These are phyloP conservation scores for Bombus picipes DNA, from an alignment of 1,140 invertebrate species.

Conservation along the genomic window DNA sequence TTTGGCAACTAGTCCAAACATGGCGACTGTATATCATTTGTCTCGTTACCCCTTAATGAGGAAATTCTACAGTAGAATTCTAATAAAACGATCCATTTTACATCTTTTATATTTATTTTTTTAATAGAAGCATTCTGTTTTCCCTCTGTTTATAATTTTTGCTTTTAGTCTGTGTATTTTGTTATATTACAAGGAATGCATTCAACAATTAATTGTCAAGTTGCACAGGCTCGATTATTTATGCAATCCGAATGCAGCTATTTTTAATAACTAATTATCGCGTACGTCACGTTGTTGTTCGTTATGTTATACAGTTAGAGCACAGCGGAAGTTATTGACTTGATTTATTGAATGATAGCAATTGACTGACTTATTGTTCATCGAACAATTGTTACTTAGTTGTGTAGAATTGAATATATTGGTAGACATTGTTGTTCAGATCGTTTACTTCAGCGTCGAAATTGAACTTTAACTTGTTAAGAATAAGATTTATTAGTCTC, in stretches of 20 bases:
- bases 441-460: no score
- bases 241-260: background rate
- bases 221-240: background rate
- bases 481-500: background rate
- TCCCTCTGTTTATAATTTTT: background rate
- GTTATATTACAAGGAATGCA: background rate
- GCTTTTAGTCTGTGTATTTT: background rate
- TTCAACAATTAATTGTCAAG: background rate
- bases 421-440: no score
- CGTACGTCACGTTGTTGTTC: background rate
- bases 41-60: background rate
- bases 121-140: background rate
- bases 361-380: background rate
- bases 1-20: slow-evolving; percentile 36
- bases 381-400: no score
- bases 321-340: background rate
- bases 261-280: background rate
- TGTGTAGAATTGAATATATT: no score
- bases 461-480: background rate
- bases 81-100: background rate
- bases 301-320: background rate
- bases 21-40: slow-evolving; percentile 11
- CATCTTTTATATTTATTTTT: no score
- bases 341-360: background rate
- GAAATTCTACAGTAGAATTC: background rate